Conservation (phyloP, 2,888 invertebrate species). For the Frankliniella fusca region DNA sequence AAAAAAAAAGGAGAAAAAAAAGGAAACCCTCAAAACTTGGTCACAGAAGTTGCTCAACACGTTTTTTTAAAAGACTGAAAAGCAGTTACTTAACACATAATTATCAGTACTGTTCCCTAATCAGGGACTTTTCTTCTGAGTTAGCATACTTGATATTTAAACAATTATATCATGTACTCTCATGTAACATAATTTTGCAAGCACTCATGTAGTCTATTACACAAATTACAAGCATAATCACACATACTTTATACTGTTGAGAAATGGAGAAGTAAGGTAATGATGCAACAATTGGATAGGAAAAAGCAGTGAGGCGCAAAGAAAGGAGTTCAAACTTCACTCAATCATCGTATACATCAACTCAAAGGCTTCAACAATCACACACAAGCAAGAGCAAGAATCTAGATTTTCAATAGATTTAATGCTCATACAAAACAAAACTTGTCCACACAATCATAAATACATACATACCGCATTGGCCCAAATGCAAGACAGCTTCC, state of each 20-base stretch:
- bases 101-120: constrained; percentile 37
- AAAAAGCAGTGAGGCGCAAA: not conserved
- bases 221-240: constrained; percentile 18
- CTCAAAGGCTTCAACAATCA: constrained; percentile 8
- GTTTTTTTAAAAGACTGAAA: not conserved
- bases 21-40: not conserved
- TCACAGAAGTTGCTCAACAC: constrained; percentile 26
- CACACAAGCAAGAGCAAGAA: constrained; percentile 4
- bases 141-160: constrained; percentile 18
- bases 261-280: not conserved
- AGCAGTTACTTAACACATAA: constrained; percentile 34
- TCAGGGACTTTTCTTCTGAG: constrained; percentile 26
- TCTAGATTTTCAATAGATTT: not conserved
- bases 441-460: constrained; percentile 16
- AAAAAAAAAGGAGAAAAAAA: not conserved
- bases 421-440: not conserved
- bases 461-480: constrained; percentile 24
- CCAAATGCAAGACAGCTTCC: constrained; percentile 20
- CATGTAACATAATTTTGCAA: constrained; percentile 19
- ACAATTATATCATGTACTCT: not conserved
- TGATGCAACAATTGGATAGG: not conserved
- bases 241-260: constrained; percentile 19
- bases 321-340: not conserved
- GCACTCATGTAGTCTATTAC: not conserved
- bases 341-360: constrained; percentile 11